Conservation (phyloP, 2,888 invertebrate genomes). For the Phrixothrix hirtus region DNA sequence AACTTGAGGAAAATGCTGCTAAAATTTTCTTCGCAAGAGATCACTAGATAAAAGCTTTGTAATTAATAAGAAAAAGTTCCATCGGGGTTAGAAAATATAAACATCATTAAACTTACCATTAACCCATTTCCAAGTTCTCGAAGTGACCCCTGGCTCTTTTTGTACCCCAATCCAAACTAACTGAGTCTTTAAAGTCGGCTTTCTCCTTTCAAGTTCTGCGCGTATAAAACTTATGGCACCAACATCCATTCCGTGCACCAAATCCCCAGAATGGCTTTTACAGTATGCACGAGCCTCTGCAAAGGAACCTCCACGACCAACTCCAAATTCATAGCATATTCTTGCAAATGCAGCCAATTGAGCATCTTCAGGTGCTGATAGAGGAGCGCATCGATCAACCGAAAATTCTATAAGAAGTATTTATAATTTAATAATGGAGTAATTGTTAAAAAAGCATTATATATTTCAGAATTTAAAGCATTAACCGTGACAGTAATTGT, state of each 20-base stretch:
- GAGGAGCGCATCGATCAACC: constrained; percentile 78
- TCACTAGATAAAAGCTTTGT: too few species aligned
- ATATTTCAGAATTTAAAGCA: too few species aligned
- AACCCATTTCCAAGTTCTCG: constrained; percentile 88
- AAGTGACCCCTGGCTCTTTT: constrained; percentile 81
- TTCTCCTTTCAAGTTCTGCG: constrained; percentile 80
- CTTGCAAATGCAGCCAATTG: constrained; percentile 81
- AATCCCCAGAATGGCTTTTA: constrained; percentile 64
- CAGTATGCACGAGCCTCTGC: constrained; percentile 80
- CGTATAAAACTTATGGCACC: constrained; percentile 68
- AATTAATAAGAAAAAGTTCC: neutral
- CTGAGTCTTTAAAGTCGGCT: constrained; percentile 78
- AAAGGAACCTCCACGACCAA: constrained; percentile 80
- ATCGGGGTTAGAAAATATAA: too few species aligned
- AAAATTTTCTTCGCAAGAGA: too few species aligned
- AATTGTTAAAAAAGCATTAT: too few species aligned
- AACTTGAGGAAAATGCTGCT: too few species aligned
- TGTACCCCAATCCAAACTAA: constrained; percentile 91
- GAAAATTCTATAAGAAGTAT: constrained; percentile 82
- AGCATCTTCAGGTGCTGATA: constrained; percentile 75
- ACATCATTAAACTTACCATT: constrained; percentile 81
- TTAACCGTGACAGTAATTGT: too few species aligned
- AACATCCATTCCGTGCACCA: constrained; percentile 66
- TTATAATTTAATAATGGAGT: too few species aligned
- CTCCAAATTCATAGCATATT: constrained; percentile 88